These are phyloP conservation scores for Paragorgia papillata DNA, from an alignment of 92 coral and sea anemone species.

Conservation along the genomic window DNA sequence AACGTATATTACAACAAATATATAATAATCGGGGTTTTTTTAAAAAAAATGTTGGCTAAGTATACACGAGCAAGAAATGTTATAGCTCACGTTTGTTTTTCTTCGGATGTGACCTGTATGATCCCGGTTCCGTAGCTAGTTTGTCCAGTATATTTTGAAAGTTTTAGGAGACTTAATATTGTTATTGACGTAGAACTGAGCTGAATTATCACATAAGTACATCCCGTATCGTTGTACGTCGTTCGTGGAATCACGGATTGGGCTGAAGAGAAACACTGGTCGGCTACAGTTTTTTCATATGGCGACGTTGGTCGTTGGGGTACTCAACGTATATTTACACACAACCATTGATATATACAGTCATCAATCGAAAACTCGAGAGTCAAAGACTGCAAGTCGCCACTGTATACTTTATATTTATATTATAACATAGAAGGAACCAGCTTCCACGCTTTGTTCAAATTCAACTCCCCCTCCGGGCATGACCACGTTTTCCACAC, in stretches of 20 bases:
- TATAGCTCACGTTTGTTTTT: neutral
- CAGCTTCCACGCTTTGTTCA: neutral
- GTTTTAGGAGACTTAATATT: neutral
- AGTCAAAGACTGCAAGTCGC: too few relatives aligned
- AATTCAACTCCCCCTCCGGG: conserved; percentile 4
- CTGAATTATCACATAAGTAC: too few relatives aligned
- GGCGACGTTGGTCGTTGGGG: too few relatives aligned
- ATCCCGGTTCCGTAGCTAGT: neutral
- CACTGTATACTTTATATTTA: too few relatives aligned
- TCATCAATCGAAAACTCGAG: too few relatives aligned
- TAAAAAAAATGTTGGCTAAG: neutral
- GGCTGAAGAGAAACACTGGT: too few relatives aligned
- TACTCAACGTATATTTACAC: too few relatives aligned
- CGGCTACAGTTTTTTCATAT: too few relatives aligned
- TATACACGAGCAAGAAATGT: neutral
- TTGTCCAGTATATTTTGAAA: too few relatives aligned
- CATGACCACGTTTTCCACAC: neutral
- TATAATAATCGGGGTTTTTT: neutral
- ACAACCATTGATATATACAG: too few relatives aligned
- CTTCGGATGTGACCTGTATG: neutral
- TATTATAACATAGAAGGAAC: neutral
- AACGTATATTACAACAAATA: neutral
- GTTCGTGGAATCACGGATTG: too few relatives aligned
- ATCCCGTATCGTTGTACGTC: neutral
- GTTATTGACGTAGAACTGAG: neutral